Evolutionary conservation across 1,140 invertebrate species (phyloP), one percentile per base, ranked within the genome.

Genomic region (Drosophila prosaltans): DNA sequence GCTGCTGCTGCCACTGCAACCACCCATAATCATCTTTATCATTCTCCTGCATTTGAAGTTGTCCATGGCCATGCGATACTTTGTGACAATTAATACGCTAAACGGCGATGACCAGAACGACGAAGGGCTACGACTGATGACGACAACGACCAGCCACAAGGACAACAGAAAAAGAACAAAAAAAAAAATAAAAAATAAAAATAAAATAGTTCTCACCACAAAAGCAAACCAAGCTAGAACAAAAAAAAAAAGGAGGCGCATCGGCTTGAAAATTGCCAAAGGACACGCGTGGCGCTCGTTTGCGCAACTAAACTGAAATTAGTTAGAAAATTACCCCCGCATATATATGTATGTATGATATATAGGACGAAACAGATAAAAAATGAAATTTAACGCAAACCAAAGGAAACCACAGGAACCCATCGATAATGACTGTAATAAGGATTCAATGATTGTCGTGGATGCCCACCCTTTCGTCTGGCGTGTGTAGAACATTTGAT

Each of bases 1-100:
- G 43, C 58, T 69, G 16, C 80, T 68, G 57, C 79, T 72, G 24
- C 10, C 16, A 16, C 16, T 26, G 7, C 43, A 48, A 48, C 16
- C 43, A 48, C 43, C 16, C 6, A 4, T 48, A 21, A 16, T 24
- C 16, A n/a, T 43, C 41, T 16, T 36, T 36, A 36, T 36, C 32
- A 36, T 36, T 6, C 32, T 36, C 32, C 32, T 36, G 4, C 32
- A 36, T 36, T 36, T 36, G 32, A 36, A 36, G 32, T 36, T 36
- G 32, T 36, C 11, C 41, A 43, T 43, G 65, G 71, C 81, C 69
- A 89, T 78, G 80, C 78, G 78, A 84, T 81, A 84, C 77, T 89
- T 71, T 84, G 79, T 89, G 84, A 89, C 84, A 89, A 89, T 89
- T 89, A 89, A 89, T 89, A 89, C 85, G 85, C 84, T 89, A 89